Base-by-base conservation (phyloP, 2,113 vertebrate genomes). In the Motacilla alba region DNA sequence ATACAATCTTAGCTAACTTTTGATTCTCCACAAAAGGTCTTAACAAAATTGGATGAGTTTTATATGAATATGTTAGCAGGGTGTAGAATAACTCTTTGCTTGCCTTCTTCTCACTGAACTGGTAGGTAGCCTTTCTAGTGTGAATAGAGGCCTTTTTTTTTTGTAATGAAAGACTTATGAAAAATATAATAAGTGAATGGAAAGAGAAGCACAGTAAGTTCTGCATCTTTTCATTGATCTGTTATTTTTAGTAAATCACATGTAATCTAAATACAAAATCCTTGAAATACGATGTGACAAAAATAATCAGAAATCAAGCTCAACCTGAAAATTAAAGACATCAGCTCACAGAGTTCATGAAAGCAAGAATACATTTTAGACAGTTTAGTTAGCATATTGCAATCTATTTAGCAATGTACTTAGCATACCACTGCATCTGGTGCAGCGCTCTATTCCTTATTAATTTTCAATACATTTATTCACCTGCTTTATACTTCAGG, bases 21-120 rank as follows among this genome's bases (percentile, higher is more conserved):
- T 97, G 87, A 96, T 96, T 97, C 93, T 83, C 91, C 62, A 96
- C 91, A 96, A 95, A 95, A 95, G 95, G 76, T 92, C 96, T 96
- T 96, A 96, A 81, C 95, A 96, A 95, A 97, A 97, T 93, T 89
- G 93, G 90, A 96, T 94, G 90, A 96, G 91, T 90, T 94, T 92
- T 89, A 63, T 87, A 92, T 96, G 92, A 96, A 96, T 96, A 94
- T 63, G 94, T 95, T 96, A 94, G 95, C 96, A 94, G 94, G 93
- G 91, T 94, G 83, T 93, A 97, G 87, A 95, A 95, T 95, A 96
- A 91, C 93, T 95, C 86, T 96, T 97, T 94, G 91, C 91, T 94
- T 87, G 93, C 89, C 87, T 82, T 63, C 92, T 90, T 93, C 73
- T 80, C 83, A 91, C 83, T 92, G 94, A 97, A 95, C 87, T 94